Conservation (phyloP, 2,888 invertebrate genomes). For the Nomada ruficornis region DNA sequence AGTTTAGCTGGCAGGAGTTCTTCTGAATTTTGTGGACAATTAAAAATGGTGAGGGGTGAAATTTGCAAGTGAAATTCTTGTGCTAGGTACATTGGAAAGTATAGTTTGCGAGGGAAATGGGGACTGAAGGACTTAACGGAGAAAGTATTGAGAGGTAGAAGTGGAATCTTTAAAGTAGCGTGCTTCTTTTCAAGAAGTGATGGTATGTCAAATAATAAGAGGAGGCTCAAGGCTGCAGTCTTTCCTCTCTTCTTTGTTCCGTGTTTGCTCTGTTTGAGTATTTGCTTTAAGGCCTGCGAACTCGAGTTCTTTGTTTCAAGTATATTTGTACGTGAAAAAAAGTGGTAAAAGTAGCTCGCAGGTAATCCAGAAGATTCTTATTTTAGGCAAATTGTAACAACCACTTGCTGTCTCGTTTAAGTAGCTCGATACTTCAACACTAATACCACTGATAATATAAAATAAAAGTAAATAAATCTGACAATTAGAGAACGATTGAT, state of each 20-base stretch:
- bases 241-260: neutral
- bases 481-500: too few species aligned
- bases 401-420: neutral
- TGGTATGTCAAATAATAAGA: conserved; percentile 1
- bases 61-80: neutral
- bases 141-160: neutral
- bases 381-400: neutral
- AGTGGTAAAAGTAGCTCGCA: neutral
- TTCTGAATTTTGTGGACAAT: neutral
- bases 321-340: neutral
- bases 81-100: neutral
- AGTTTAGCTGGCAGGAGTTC: neutral
- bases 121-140: neutral
- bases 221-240: neutral
- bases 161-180: too few species aligned
- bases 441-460: too few species aligned
- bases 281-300: neutral
- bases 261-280: neutral
- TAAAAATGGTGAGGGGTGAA: conserved; percentile 12
- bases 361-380: neutral
- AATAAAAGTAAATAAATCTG: too few species aligned
- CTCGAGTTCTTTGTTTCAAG: conserved; percentile 11
- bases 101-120: too few species aligned
- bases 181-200: neutral
- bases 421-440: too few species aligned